Base-by-base conservation (phyloP, 1,140 invertebrate species). In the Eulimnadia texana region DNA sequence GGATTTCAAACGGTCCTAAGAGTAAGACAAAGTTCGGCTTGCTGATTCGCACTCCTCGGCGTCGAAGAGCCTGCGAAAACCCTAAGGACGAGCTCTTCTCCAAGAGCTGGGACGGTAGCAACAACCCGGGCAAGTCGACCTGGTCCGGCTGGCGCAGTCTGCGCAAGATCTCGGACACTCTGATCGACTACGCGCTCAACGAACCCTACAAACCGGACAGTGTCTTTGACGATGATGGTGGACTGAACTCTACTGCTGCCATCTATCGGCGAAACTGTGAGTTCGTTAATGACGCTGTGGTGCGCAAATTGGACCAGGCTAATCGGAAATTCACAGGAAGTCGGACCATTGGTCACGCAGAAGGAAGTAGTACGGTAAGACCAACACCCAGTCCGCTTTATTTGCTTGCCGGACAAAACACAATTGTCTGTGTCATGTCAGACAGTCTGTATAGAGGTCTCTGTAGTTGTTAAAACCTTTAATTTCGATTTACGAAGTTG, bases 121-220 rank as follows among this genome's bases (percentile, higher is more conserved):
- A 52, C 51, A 52, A 54, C 28, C 53, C 60, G 27, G 60, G 60
- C 29, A 61, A 61, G 22, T 52, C 60, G 51, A 61, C 60, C 1
- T 61, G 60, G 60, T 52, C 50, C 28, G 60, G 60, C n/a, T 61
- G 60, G 60, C 60, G 60, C 1, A 61, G 29, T 54, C 42, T 52
- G 60, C 60, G 60, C 24, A 61, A 61, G 53, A 61, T 54, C 24
- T 61, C 60, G 25, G 60, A 61, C 53, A 54, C 60, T 24, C 51
- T 61, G 3, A 61, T 61, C 50, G 60, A 61, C 20, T 61, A 61
- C 60, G 60, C 60, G 3, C 53, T 57, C 55, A 57, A 57, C 28
- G 55, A 57, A 33, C 55, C 55, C 3, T 57, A 57, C 55, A 57
- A 57, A 33, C 27, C 55, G 16, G 55, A 57, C 16, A 57, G 55